Evolutionary conservation across 2,888 invertebrate genomes (phyloP), one percentile per base, ranked within the genome.

Genomic region (Scaeva pyrastri): DNA sequence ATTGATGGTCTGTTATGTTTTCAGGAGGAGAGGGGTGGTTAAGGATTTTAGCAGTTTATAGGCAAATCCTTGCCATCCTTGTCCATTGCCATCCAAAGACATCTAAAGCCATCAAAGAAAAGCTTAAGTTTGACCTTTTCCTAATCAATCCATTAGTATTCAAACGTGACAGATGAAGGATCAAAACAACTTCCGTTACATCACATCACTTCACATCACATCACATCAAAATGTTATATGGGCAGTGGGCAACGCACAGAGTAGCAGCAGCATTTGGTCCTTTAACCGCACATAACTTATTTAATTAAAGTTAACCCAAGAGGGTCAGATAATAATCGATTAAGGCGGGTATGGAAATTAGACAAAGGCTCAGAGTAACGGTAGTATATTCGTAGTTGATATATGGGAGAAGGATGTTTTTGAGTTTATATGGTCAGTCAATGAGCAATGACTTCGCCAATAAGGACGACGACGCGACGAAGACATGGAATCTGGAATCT

Each of bases 251-350:
- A 7, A 31, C 8, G 8, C 16, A 21, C 4, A 12, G 50, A 23
- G 21, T 5, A 11, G 19, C 3, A 21, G 21, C 48, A 60, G 39
- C 68, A 60, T n/a, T 55, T 45, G 48, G 64, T 26, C 66, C 76
- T 71, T 60, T 58, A 72, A 77, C 81, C 86, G 76, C 81, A 82
- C 77, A 81, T 66, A 86, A 77, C 70, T 81, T 77, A 81, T 81
- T 86, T 81, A 82, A 86, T 81, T 81, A 86, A 81, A 82, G 64
- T 77, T 81, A 73, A 86, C 86, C 86, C 81, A 4, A 66, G 48
- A 52, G 77, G 85, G 81, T 77, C 77, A 81, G 68, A 77, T 81
- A 86, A 86, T 81, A 86, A 86, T 86, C 77, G 81, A 81, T 82
- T 86, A 41, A 6, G 60, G 43, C 31, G 75, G 76, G 68, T 41